These are phyloP conservation scores for Takifugu rubripes DNA, from an alignment of 2,797 vertebrate genomes.

Conservation along the genomic window DNA sequence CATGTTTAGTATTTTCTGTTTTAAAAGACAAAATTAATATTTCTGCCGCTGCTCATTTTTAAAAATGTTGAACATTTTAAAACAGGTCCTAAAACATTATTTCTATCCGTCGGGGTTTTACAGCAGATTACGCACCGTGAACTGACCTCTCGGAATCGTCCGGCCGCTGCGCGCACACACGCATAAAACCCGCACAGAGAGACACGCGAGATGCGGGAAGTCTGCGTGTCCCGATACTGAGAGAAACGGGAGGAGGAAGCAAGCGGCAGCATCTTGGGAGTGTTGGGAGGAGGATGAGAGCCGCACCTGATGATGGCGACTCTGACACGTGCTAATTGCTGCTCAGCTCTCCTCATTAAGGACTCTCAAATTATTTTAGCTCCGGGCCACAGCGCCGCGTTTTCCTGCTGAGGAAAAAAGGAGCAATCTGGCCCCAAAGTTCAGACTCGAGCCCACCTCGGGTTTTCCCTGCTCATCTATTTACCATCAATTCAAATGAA, in stretches of 20 bases:
- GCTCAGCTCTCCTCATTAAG: conserved; percentile 93
- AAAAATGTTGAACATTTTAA: no score
- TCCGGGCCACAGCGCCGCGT: conserved; percentile 76
- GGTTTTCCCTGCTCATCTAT: background rate
- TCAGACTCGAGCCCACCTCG: background rate
- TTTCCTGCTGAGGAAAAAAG: conserved; percentile 78
- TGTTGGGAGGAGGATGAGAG: conserved; percentile 90
- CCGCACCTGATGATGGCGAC: conserved; percentile 97
- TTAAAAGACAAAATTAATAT: no score
- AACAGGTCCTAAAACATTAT: no score
- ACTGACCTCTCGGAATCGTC: conserved; percentile 79
- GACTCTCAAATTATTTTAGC: conserved; percentile 89
- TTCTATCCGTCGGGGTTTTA: no score
- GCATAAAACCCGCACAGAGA: background rate
- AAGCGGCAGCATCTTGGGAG: conserved; percentile 71
- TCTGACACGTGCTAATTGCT: conserved; percentile 98
- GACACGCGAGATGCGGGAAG: conserved; percentile 69
- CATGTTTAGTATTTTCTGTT: no score
- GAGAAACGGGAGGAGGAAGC: conserved; percentile 42
- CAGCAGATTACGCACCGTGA: conserved; percentile 54
- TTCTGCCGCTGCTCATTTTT: no score
- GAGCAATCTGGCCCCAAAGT: conserved; percentile 42
- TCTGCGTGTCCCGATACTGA: conserved; percentile 50
- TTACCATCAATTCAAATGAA: background rate
- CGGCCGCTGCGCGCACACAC: conserved; percentile 66